A percentile compares a stretch with the other conserved stretches of the same genome.
These are phyloP conservation scores for Cantharis lateralis DNA, from an alignment of 2,888 invertebrate genomes.

Conservation along the genomic window DNA sequence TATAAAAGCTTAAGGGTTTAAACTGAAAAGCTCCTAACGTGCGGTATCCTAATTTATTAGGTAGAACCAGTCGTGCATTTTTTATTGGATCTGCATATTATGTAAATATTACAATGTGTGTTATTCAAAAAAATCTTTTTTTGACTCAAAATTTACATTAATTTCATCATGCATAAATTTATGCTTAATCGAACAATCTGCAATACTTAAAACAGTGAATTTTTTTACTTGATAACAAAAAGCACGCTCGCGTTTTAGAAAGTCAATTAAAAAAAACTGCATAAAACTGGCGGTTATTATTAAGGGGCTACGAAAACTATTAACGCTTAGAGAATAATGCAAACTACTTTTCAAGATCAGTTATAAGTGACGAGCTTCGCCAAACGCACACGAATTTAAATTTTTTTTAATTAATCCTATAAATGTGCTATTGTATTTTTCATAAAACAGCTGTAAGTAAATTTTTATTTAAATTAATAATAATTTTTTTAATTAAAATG, in stretches of 20 bases:
- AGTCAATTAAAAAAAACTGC: slow-evolving; percentile 1
- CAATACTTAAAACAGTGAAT: not conserved
- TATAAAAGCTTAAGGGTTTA: no score
- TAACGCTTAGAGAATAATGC: not conserved
- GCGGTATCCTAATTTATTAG: no score
- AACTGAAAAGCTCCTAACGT: no score
- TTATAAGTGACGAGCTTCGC: not conserved
- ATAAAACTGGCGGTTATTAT: not conserved
- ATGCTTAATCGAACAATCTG: not conserved
- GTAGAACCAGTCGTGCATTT: not conserved
- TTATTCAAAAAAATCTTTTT: not conserved
- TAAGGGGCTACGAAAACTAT: not conserved
- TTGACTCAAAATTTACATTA: not conserved
- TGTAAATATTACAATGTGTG: not conserved
- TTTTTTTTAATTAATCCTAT: not conserved
- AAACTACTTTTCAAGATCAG: not conserved
- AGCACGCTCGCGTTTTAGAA: not conserved
- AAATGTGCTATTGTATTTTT: not conserved
- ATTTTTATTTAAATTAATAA: not conserved
- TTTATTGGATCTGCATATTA: not conserved
- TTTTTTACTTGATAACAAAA: not conserved
- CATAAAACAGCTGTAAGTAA: not conserved
- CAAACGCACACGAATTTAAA: not conserved
- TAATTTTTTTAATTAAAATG: not conserved
- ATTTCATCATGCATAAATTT: not conserved